phyloP scores from a whole-genome alignment of 2,797 vertebrate genomes.

The Cuculus canorus region DNA sequence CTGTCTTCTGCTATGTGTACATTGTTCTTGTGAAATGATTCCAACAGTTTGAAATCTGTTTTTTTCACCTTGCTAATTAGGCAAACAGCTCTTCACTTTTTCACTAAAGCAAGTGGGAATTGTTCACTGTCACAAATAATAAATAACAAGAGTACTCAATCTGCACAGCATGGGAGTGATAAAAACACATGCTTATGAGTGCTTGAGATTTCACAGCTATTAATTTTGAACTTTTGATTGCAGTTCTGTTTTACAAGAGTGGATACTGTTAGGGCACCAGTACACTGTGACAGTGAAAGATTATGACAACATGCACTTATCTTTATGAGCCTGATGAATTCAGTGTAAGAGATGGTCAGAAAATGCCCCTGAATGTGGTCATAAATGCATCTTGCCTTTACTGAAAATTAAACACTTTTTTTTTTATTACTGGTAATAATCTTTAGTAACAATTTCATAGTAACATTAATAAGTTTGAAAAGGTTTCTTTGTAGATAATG shows the following conservation, averaged over 20 bases:
- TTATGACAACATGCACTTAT: slow-evolving; percentile 73
- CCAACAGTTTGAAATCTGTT: neutral
- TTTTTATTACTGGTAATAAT: neutral
- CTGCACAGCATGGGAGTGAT: slow-evolving; percentile 54
- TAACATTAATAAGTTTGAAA: neutral
- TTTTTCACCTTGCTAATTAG: slow-evolving; percentile 58
- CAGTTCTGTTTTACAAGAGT: slow-evolving; percentile 61
- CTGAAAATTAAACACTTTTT: neutral
- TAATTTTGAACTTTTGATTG: slow-evolving; percentile 73
- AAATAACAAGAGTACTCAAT: slow-evolving; percentile 61
- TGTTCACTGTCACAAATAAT: slow-evolving; percentile 75
- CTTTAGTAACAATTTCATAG: neutral
- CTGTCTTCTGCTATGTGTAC: neutral
- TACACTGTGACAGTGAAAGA: slow-evolving; percentile 35
- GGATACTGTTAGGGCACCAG: slow-evolving; percentile 60
- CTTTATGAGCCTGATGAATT: slow-evolving; percentile 64
- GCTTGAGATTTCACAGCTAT: slow-evolving; percentile 65
- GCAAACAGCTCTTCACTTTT: slow-evolving; percentile 76
- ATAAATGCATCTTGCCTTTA: neutral
- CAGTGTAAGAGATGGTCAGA: slow-evolving; percentile 14
- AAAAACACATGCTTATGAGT: slow-evolving; percentile 61
- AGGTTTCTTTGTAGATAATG: neutral
- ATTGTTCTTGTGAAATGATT: slow-evolving; percentile 29
- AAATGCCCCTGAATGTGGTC: neutral
- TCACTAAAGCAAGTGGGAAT: slow-evolving; percentile 74